These are phyloP conservation scores for Coregonus clupeaformis DNA, from an alignment of 2,113 vertebrate genomes.

Conservation along the genomic window DNA sequence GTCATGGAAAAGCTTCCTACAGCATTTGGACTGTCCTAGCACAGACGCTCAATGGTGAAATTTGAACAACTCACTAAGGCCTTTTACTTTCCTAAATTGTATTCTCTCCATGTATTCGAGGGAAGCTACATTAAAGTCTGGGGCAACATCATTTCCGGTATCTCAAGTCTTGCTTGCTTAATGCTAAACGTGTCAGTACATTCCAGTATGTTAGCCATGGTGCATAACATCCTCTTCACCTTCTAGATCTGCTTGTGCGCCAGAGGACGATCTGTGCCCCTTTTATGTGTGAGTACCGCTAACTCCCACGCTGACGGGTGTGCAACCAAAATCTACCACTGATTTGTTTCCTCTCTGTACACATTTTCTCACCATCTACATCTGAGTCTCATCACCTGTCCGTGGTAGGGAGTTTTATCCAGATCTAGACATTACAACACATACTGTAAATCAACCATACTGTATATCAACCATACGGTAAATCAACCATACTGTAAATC, in stretches of 20 bases:
- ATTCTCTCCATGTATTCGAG: conserved; percentile 1
- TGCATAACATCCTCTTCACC: conserved; percentile 85
- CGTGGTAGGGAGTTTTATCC: conserved; percentile 70
- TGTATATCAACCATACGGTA: no score
- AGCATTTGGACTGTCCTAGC: neutral
- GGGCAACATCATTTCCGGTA: conserved; percentile 19
- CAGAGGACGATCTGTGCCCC: conserved; percentile 90
- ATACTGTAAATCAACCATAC: no score
- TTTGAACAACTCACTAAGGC: neutral
- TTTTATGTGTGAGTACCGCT: conserved; percentile 97
- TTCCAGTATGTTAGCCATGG: conserved; percentile 70
- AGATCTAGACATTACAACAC: conserved; percentile 53
- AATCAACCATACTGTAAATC: no score
- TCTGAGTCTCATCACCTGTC: conserved; percentile 43
- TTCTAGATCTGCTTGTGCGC: conserved; percentile 96
- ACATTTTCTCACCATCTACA: conserved; percentile 30
- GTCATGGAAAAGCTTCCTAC: neutral
- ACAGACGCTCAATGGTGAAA: neutral
- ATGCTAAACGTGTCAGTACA: conserved; percentile 76
- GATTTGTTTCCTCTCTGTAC: conserved; percentile 47
- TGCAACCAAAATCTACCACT: conserved; percentile 42
- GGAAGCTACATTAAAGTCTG: neutral
- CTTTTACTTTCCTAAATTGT: neutral
- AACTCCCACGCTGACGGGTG: conserved; percentile 71
- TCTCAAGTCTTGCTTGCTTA: conserved; percentile 59